These are phyloP conservation scores for Exaiptasia diaphana DNA, from an alignment of 64 coral and sea anemone species.

Conservation along the genomic window DNA sequence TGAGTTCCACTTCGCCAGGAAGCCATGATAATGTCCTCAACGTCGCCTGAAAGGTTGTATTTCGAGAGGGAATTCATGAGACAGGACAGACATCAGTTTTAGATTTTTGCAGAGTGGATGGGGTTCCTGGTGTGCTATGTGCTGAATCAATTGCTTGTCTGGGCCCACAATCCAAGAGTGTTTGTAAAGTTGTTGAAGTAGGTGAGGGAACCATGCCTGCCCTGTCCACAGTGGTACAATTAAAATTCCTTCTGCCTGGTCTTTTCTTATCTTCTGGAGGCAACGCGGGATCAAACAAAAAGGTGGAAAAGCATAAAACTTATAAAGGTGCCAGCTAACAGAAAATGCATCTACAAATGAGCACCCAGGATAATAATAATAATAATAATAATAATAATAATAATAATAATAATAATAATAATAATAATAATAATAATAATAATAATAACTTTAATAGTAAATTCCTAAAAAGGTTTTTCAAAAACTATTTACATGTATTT, in stretches of 20 bases:
- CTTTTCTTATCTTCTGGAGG: constrained; percentile 61
- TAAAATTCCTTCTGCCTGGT: constrained; percentile 53
- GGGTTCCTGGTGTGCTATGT: constrained; percentile 19
- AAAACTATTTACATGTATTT: no score
- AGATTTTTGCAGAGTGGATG: constrained; percentile 42
- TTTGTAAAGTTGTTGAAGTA: constrained; percentile 18
- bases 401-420: no score
- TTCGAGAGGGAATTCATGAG: constrained; percentile 40
- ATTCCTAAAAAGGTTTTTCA: no score
- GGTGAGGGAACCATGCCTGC: constrained; percentile 52
- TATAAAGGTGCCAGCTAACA: constrained; percentile 38
- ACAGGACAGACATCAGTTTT: constrained; percentile 52
- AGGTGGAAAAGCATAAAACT: constrained; percentile 67
- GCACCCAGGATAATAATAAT: constrained; percentile 68
- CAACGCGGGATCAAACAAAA: constrained; percentile 64
- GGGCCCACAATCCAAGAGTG: constrained; percentile 39
- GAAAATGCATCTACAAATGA: constrained; percentile 74
- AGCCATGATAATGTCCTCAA: constrained; percentile 34
- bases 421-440: no score
- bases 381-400: no score
- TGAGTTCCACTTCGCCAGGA: neutral
- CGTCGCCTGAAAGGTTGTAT: constrained; percentile 31
- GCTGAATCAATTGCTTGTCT: constrained; percentile 28
- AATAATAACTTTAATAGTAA: no score
- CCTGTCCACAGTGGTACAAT: constrained; percentile 59